Conservation (phyloP, 2,888 invertebrate genomes). For the Trachelus stipa region DNA sequence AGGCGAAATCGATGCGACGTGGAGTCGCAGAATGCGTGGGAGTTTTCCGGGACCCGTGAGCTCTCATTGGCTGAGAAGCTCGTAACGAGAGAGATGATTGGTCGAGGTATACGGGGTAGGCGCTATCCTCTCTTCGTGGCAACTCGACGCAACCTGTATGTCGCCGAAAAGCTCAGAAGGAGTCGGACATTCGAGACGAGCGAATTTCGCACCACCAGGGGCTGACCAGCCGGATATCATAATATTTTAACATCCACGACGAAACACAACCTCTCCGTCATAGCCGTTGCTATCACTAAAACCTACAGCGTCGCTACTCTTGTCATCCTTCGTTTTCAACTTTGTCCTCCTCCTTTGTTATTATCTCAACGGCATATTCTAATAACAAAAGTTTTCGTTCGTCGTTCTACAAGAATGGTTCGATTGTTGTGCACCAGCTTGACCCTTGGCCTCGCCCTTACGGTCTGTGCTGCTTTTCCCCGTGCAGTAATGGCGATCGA, state of each 20-base stretch:
- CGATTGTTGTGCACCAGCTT: slow-evolving; percentile 47
- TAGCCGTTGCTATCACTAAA: not conserved
- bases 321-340: not conserved
- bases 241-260: not conserved
- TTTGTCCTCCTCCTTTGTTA: not conserved
- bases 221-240: not conserved
- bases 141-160: not conserved
- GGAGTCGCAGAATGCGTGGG: slow-evolving; percentile 36
- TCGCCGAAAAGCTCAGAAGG: not conserved
- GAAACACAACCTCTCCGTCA: not conserved
- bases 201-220: slow-evolving; percentile 2
- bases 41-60: slow-evolving; percentile 36
- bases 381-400: not conserved
- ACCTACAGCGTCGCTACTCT: not conserved
- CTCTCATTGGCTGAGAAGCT: not conserved
- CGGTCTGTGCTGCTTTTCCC: slow-evolving; percentile 73
- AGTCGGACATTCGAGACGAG: not conserved
- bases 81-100: not conserved
- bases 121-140: not conserved
- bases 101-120: not conserved
- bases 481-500: slow-evolving; percentile 79
- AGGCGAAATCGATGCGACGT: slow-evolving; percentile 43
- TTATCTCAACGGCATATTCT: not conserved
- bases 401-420: slow-evolving; percentile 41
- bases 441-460: slow-evolving; percentile 61